phyloP scores from a whole-genome alignment of 2,113 vertebrate genomes.

The Melanotaenia duboulayi region DNA sequence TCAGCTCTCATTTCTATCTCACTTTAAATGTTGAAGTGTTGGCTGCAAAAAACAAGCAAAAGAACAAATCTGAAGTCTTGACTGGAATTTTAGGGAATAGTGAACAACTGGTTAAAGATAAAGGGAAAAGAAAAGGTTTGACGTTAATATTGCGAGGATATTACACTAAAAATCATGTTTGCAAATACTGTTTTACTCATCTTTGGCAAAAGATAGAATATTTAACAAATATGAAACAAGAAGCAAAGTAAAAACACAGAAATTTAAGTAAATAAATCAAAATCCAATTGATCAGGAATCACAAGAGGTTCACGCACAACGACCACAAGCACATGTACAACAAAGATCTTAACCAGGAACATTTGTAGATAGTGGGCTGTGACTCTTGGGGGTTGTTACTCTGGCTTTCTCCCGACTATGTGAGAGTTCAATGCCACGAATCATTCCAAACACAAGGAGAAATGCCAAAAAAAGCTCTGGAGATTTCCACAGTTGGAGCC shows the following conservation, averaged over 20 bases:
- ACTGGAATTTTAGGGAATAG: not conserved
- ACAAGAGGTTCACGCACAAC: conserved; percentile 8
- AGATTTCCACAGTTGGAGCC: conserved; percentile 61
- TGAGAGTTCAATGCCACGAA: conserved; percentile 82
- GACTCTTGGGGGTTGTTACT: conserved; percentile 2
- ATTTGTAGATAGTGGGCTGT: conserved; percentile 24
- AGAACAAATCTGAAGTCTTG: too few relatives aligned
- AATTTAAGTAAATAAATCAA: not conserved
- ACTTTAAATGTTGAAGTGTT: too few relatives aligned
- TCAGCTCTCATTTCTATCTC: too few relatives aligned
- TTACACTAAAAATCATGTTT: not conserved
- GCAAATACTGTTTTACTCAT: conserved; percentile 49
- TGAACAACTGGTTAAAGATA: not conserved
- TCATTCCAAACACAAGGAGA: conserved; percentile 73
- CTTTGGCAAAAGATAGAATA: not conserved
- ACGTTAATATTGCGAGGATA: not conserved
- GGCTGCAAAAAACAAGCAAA: too few relatives aligned
- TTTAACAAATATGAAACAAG: not conserved
- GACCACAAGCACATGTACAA: conserved; percentile 25
- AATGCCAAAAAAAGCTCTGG: conserved; percentile 68
- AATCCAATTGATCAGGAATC: not conserved
- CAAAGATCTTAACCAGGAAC: conserved; percentile 12
- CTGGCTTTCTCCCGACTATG: conserved; percentile 75
- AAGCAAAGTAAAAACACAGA: conserved; percentile 16
- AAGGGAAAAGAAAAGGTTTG: too few relatives aligned